phyloP scores from a whole-genome alignment of 2,888 invertebrate genomes.

The Lepidonotus clava region DNA sequence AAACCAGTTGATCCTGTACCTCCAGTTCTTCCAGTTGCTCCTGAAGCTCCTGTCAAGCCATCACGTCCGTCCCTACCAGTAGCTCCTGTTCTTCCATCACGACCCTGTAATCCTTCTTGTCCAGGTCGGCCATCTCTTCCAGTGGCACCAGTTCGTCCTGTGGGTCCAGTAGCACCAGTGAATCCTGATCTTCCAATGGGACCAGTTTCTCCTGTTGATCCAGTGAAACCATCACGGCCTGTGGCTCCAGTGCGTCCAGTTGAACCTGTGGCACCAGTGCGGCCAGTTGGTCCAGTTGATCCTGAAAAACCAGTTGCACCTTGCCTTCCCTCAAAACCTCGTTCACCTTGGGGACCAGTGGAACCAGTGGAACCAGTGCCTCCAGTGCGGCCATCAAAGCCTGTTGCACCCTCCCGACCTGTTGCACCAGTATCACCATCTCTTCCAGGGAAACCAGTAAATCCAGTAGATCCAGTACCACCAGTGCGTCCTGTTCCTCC shows the following conservation, averaged over 20 bases:
- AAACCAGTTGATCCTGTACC: slow-evolving; percentile 36
- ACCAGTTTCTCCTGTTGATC: slow-evolving; percentile 56
- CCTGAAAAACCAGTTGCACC: slow-evolving; percentile 79
- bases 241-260: slow-evolving; percentile 56
- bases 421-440: slow-evolving; percentile 86
- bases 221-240: slow-evolving; percentile 52
- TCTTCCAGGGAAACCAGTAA: slow-evolving; percentile 76
- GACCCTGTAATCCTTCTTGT: slow-evolving; percentile 53
- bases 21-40: slow-evolving; percentile 51
- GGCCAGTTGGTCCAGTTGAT: slow-evolving; percentile 48
- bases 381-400: slow-evolving; percentile 59
- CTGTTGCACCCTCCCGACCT: slow-evolving; percentile 59
- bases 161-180: slow-evolving; percentile 42
- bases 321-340: slow-evolving; percentile 53
- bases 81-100: slow-evolving; percentile 49
- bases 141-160: slow-evolving; percentile 45
- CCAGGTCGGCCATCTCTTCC: slow-evolving; percentile 53
- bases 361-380: slow-evolving; percentile 59
- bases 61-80: slow-evolving; percentile 34
- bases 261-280: slow-evolving; percentile 50
- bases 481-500: slow-evolving; percentile 83
- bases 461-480: slow-evolving; percentile 56
- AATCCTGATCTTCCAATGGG: slow-evolving; percentile 54
- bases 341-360: slow-evolving; percentile 60
- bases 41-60: slow-evolving; percentile 40